Conservation (phyloP, 2,888 invertebrate species). For the Rhagophthalmus giganteus region DNA sequence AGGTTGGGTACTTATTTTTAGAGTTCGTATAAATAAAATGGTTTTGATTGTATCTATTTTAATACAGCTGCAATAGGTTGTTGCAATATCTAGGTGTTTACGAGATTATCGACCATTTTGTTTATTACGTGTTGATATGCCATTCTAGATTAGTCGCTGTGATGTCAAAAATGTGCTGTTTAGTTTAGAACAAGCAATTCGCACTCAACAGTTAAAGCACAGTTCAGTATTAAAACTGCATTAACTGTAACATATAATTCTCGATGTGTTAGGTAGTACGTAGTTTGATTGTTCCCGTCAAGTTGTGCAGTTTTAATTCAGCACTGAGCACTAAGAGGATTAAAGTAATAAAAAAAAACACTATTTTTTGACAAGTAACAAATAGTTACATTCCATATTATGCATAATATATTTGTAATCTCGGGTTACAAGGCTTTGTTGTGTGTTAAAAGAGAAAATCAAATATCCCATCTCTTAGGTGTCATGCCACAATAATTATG, state of each 20-base stretch:
- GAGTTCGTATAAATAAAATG: slow-evolving; percentile 30
- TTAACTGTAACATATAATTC: slow-evolving; percentile 10
- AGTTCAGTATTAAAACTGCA: slow-evolving; percentile 17
- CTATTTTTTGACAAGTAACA: slow-evolving; percentile 53
- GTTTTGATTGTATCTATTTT: slow-evolving; percentile 29
- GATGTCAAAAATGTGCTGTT: slow-evolving; percentile 47
- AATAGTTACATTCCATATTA: slow-evolving; percentile 50
- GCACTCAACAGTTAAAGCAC: slow-evolving; percentile 24
- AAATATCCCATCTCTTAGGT: slow-evolving; percentile 55
- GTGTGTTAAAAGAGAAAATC: slow-evolving; percentile 52
- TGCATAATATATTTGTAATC: slow-evolving; percentile 47
- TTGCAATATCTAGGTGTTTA: slow-evolving; percentile 31
- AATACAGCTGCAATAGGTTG: slow-evolving; percentile 28
- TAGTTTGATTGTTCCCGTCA: slow-evolving; percentile 30
- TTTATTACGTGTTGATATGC: slow-evolving; percentile 45
- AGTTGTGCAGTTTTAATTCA: slow-evolving; percentile 24
- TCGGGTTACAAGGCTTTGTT: slow-evolving; percentile 50
- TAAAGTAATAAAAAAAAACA: slow-evolving; percentile 41
- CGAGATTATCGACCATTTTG: slow-evolving; percentile 35
- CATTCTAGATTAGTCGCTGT: slow-evolving; percentile 51
- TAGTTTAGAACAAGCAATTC: slow-evolving; percentile 34
- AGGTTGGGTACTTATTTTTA: slow-evolving; percentile 32
- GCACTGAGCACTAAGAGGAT: slow-evolving; percentile 20
- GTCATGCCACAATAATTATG: slow-evolving; percentile 56
- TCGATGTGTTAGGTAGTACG: slow-evolving; percentile 15